Conservation (phyloP, 1,140 invertebrate genomes). For the Diorhabda carinulata region DNA sequence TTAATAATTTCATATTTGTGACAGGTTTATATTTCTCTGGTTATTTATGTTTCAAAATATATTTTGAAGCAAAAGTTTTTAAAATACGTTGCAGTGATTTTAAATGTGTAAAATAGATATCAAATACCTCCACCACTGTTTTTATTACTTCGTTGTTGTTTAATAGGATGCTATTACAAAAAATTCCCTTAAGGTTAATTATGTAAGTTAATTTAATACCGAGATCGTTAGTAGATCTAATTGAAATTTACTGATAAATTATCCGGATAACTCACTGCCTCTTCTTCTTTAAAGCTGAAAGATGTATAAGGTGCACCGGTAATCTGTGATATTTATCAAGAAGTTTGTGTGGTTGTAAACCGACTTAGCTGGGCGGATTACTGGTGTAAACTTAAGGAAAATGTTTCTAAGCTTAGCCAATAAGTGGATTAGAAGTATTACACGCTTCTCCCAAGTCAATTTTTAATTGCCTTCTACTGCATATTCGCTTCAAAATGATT, state of each 20-base stretch:
- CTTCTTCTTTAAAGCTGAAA: neutral
- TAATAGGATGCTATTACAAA: too few species aligned
- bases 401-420: neutral
- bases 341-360: conserved; percentile 11
- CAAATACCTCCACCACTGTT: too few species aligned
- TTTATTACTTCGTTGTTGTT: too few species aligned
- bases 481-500: too few species aligned
- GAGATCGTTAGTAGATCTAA: neutral
- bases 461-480: neutral
- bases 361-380: conserved; percentile 1
- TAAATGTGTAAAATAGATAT: too few species aligned
- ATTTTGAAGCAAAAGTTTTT: too few species aligned
- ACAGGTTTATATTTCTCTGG: too few species aligned
- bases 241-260: conserved; percentile 3
- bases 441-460: neutral
- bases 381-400: conserved; percentile 10
- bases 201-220: neutral
- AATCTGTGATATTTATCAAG: conserved; percentile 11
- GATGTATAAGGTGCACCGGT: neutral
- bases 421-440: neutral
- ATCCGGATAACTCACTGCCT: neutral
- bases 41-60: too few species aligned
- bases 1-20: too few species aligned
- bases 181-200: neutral
- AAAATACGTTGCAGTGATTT: too few species aligned